These are phyloP conservation scores for Cephus runcator DNA, from an alignment of 2,888 invertebrate species.

Conservation along the genomic window DNA sequence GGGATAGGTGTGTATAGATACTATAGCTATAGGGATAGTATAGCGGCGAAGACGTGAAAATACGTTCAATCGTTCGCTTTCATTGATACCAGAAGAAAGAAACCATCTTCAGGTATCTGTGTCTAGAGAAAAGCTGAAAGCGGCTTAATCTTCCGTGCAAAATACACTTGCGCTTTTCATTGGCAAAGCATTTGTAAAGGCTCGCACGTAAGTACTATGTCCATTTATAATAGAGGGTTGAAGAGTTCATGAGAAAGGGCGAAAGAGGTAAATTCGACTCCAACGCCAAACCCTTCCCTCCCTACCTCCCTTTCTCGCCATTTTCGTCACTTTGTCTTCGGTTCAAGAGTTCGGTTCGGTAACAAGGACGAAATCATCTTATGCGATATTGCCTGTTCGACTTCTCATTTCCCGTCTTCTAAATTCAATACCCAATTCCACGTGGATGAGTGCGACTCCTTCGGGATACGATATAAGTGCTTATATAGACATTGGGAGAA, in stretches of 20 bases:
- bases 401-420: constrained; percentile 13
- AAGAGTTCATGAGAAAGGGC: neutral
- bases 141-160: neutral
- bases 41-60: neutral
- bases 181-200: neutral
- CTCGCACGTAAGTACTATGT: neutral
- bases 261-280: neutral
- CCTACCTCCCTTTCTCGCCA: neutral
- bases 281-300: neutral
- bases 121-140: neutral
- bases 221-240: neutral
- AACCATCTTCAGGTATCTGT: neutral
- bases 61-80: neutral
- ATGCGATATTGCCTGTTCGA: constrained; percentile 11
- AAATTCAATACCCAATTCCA: constrained; percentile 27
- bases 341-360: neutral
- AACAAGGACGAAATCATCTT: constrained; percentile 20
- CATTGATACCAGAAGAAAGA: neutral
- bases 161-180: neutral
- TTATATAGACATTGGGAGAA: neutral
- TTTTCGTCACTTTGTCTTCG: neutral
- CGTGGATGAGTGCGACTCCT: constrained; percentile 11
- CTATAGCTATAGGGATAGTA: too few relatives aligned
- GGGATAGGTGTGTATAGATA: neutral
- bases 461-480: neutral